Conservation (phyloP, 1,140 invertebrate genomes). For the Drosophila simulans region DNA sequence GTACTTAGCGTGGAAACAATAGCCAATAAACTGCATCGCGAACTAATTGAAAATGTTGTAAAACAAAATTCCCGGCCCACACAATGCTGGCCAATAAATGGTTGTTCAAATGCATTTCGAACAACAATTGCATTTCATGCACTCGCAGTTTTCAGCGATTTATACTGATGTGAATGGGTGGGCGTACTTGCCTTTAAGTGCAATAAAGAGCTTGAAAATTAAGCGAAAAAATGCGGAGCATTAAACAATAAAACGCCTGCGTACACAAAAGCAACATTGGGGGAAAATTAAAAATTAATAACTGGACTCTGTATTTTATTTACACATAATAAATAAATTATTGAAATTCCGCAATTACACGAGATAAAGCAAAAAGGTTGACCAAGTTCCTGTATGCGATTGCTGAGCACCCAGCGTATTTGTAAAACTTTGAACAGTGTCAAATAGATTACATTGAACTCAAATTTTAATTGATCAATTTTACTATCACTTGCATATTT, state of each 20-base stretch:
- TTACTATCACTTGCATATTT: too few relatives aligned
- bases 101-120: conserved; percentile 65
- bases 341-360: conserved; percentile 79
- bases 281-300: conserved; percentile 76
- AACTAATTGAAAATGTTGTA: conserved; percentile 79
- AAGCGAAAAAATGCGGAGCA: conserved; percentile 29
- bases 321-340: conserved; percentile 79
- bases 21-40: conserved; percentile 75
- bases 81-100: conserved; percentile 60
- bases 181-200: conserved; percentile 35
- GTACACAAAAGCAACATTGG: conserved; percentile 44
- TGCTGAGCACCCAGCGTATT: background rate
- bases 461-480: too few relatives aligned
- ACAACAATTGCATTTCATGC: conserved; percentile 44
- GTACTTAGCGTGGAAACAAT: conserved; percentile 77
- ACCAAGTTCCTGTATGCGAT: background rate
- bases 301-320: conserved; percentile 66
- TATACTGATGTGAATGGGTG: conserved; percentile 8
- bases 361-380: conserved; percentile 45
- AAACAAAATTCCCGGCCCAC: conserved; percentile 67
- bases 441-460: too few relatives aligned
- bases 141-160: conserved; percentile 18
- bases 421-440: background rate
- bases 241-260: conserved; percentile 31
- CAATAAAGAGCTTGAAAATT: conserved; percentile 27